Percentiles rank a stretch among this genome's conserved stretches.
Evolutionary conservation across 2,797 vertebrate genomes (phyloP).

Genomic region (Molossus alvarezi): DNA sequence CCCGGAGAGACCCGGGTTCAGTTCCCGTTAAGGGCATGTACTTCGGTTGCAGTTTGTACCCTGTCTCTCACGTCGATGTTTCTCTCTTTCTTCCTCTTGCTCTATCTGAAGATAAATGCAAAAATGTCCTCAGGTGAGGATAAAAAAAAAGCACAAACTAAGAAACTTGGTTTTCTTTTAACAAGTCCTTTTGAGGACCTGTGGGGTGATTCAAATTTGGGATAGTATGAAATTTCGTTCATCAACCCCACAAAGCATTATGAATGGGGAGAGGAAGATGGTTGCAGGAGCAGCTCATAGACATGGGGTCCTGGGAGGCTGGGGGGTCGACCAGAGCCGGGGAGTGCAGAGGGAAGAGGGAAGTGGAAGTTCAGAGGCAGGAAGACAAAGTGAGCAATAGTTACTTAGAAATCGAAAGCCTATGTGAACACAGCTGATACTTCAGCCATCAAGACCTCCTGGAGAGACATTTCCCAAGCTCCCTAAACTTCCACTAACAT

Average conservation of each 20-base stretch:
- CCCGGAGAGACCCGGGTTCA: too few species aligned
- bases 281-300: neutral
- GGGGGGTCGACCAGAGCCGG: neutral
- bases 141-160: neutral
- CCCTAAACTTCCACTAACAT: neutral
- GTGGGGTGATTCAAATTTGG: neutral
- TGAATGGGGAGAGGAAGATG: neutral
- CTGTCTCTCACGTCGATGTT: too few species aligned
- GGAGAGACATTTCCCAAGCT: neutral
- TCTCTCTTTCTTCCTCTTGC: too few species aligned
- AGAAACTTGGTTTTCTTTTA: constrained; percentile 30
- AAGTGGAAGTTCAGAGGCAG: neutral
- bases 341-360: neutral
- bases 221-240: constrained; percentile 5
- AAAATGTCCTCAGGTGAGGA: too few species aligned
- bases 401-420: neutral
- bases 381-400: neutral
- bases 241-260: neutral
- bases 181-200: neutral
- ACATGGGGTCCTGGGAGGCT: neutral
- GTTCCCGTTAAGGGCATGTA: too few species aligned
- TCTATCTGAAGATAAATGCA: too few species aligned
- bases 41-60: too few species aligned
- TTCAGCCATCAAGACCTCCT: neutral
- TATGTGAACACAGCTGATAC: neutral